Evolutionary conservation across 2,888 invertebrate genomes (phyloP), one percentile per base, ranked within the genome.

Genomic region (Belgica antarctica): DNA sequence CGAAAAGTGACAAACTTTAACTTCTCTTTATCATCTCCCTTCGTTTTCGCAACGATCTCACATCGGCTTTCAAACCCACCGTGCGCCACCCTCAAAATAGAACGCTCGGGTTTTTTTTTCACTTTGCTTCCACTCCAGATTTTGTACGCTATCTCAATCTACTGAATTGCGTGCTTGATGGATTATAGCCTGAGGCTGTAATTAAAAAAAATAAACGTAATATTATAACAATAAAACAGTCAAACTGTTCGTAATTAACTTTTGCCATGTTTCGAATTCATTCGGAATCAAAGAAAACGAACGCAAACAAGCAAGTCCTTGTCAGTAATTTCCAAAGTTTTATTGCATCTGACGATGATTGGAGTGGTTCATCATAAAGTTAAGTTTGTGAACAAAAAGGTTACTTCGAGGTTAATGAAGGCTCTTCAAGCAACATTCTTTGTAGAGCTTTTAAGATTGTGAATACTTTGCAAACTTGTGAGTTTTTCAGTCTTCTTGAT

Each of bases 231-330:
- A 57, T 57, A 24, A 57, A 57, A 17, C 17, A 57, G 57, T 57
- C 57, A 57, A 57, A 22, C 47, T 47, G 17, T 47, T 47, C 15
- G 47, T 47, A 47, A 47, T 34, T 47, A 47, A 47, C 47, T 7
- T 34, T 34, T 10, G 34, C 34, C 7, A 8, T 7, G 10, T 34
- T 8, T 34, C 7, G 34, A 34, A 34, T 8, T 34, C 34, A 34
- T 34, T n/a, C 47, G n/a, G 47, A 47, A 15, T 7, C n/a, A 47
- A 5, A 8, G 10, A 5, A 7, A 15, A 5, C 17, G 10, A 15
- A 47, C n/a, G n/a, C n/a, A n/a, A n/a, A n/a, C n/a, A n/a, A n/a
- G n/a, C n/a, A n/a, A n/a, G n/a, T n/a, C n/a, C n/a, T n/a, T n/a
- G n/a, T n/a, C n/a, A n/a, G n/a, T n/a, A n/a, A n/a, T n/a, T n/a